Evolutionary conservation across 2,797 vertebrate genomes (phyloP).

Genomic region (Hydrophis major): DNA sequence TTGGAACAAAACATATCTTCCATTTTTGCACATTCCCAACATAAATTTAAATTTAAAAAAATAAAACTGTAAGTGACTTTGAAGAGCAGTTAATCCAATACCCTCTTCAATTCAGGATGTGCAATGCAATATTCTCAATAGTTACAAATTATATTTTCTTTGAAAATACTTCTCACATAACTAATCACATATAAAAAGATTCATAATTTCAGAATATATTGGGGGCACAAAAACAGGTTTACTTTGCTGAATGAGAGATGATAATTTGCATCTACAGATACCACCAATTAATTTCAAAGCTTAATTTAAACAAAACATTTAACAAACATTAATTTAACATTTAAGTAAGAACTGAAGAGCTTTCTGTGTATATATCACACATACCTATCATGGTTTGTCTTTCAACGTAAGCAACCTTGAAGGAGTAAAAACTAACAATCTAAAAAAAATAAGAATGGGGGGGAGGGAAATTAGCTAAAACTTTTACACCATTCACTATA

Average conservation of each 20-base stretch:
- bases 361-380: neutral
- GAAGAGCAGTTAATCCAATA: neutral
- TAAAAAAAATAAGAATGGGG: neutral
- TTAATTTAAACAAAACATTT: neutral
- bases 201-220: neutral
- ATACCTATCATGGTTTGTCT: neutral
- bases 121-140: neutral
- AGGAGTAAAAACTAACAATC: neutral
- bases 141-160: neutral
- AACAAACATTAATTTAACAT: neutral
- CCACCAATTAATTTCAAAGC: neutral
- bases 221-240: neutral
- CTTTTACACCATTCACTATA: neutral
- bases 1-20: neutral
- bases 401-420: neutral
- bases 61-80: neutral
- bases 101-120: neutral
- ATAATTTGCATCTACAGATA: constrained; percentile 3
- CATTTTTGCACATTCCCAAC: neutral
- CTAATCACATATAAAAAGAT: neutral
- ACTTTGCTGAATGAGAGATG: neutral
- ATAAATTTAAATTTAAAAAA: neutral
- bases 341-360: neutral
- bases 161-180: neutral
- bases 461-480: neutral